Percentiles rank a stretch among this genome's conserved stretches.
These are phyloP conservation scores for Anas bernieri DNA, from an alignment of 2,797 vertebrate species.

Conservation along the genomic window DNA sequence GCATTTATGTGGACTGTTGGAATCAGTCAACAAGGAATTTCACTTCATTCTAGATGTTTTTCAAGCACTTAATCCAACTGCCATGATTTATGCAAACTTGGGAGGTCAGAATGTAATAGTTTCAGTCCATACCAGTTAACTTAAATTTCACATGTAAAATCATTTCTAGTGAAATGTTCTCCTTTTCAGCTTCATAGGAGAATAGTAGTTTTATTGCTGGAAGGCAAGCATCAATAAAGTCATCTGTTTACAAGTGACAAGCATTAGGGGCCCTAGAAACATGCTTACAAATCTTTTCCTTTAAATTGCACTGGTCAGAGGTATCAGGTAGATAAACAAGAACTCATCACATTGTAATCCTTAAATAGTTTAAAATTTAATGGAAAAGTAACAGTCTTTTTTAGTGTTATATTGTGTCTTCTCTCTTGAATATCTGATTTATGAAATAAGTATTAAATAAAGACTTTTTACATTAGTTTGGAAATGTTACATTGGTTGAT, in stretches of 20 bases:
- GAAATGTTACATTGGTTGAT: not conserved
- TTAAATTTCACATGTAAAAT: not conserved
- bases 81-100: not conserved
- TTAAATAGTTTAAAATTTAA: not conserved
- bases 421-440: not conserved
- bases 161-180: not conserved
- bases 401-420: not conserved
- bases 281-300: not conserved
- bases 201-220: not conserved
- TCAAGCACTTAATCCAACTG: not conserved
- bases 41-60: not conserved
- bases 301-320: not conserved
- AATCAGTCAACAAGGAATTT: not conserved
- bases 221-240: not conserved
- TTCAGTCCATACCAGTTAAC: not conserved
- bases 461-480: not conserved
- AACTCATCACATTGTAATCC: not conserved
- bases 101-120: not conserved
- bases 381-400: not conserved
- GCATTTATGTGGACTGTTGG: not conserved
- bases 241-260: not conserved
- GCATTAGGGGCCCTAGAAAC: not conserved
- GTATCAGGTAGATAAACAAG: not conserved
- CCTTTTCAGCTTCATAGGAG: not conserved
- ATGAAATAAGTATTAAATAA: not conserved